These are phyloP conservation scores for Ceuthmochares aereus DNA, from an alignment of 2,113 vertebrate species.

Conservation along the genomic window DNA sequence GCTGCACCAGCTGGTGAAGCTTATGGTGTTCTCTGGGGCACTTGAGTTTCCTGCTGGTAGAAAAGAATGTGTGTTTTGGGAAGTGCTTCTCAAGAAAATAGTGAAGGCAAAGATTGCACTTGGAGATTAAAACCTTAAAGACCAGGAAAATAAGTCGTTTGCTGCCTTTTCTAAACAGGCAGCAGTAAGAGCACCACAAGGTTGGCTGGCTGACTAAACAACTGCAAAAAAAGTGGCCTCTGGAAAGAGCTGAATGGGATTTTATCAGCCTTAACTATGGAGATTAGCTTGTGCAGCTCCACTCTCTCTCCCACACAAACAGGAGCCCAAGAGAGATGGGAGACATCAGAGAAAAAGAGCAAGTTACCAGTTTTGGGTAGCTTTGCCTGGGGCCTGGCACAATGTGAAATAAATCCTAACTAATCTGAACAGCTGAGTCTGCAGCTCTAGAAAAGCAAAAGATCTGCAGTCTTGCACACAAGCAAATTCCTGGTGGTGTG, in stretches of 20 bases:
- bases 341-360: neutral
- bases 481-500: neutral
- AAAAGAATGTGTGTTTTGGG: neutral
- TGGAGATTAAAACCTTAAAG: neutral
- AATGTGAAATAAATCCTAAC: neutral
- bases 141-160: neutral
- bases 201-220: neutral
- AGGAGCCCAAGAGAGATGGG: neutral
- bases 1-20: neutral
- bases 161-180: neutral
- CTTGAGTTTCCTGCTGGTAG: neutral
- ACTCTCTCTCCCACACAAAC: neutral
- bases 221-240: neutral
- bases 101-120: neutral
- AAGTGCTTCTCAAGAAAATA: neutral
- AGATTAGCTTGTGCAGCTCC: neutral
- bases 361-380: neutral
- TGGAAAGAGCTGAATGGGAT: neutral
- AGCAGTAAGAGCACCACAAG: neutral
- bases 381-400: neutral
- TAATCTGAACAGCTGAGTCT: neutral
- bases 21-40: neutral
- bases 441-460: neutral
- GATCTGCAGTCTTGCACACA: neutral
- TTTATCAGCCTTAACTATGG: neutral